Percentiles rank a stretch among this genome's conserved stretches.
Conservation (phyloP, 2,888 invertebrate species). For the Hemaris fuciformis region DNA sequence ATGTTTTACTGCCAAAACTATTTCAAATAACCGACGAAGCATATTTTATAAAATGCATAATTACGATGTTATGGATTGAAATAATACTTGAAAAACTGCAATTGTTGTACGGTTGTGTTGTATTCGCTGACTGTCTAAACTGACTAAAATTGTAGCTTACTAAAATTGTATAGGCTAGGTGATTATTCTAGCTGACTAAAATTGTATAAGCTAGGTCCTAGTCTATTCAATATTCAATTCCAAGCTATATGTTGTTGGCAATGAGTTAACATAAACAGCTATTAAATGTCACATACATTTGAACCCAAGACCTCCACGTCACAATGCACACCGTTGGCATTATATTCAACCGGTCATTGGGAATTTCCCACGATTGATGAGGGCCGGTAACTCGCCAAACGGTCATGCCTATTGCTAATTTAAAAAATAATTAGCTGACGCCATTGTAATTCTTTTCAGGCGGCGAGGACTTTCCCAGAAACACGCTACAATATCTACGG, state of each 20-base stretch:
- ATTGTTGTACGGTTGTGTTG: too few species aligned
- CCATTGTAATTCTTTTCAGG: slow-evolving; percentile 45
- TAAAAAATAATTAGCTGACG: slow-evolving; percentile 13
- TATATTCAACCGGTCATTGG: slow-evolving; percentile 41
- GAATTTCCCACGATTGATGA: slow-evolving; percentile 42
- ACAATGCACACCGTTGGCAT: slow-evolving; percentile 24
- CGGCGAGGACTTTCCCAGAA: slow-evolving; percentile 85
- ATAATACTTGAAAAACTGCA: too few species aligned
- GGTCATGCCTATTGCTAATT: not conserved
- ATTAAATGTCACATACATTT: not conserved
- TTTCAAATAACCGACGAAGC: too few species aligned
- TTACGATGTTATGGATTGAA: too few species aligned
- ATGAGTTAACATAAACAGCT: too few species aligned
- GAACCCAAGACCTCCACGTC: slow-evolving; percentile 5
- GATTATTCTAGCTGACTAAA: too few species aligned
- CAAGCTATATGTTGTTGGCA: not conserved
- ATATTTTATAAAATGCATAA: too few species aligned
- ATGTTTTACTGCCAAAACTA: too few species aligned
- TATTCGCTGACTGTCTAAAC: too few species aligned
- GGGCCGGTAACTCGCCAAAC: not conserved
- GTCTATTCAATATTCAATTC: not conserved
- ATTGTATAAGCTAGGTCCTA: too few species aligned
- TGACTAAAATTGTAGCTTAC: too few species aligned
- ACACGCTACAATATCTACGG: slow-evolving; percentile 89
- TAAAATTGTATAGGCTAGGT: too few species aligned